Conservation (phyloP, 2,888 invertebrate species). For the Eulithis testata region DNA sequence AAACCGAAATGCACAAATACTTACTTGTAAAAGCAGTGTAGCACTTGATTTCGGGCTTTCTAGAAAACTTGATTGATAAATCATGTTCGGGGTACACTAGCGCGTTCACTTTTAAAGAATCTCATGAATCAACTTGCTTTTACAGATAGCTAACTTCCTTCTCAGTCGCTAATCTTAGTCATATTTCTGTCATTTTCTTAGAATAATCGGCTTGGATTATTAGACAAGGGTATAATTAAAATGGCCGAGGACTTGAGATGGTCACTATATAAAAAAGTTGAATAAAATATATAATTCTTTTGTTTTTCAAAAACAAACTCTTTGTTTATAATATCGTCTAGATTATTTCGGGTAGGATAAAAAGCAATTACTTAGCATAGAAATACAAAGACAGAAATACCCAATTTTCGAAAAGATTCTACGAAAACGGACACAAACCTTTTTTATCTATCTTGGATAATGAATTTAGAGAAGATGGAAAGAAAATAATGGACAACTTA, state of each 20-base stretch:
- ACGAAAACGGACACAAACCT: neutral
- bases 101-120: slow-evolving; percentile 22
- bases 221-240: slow-evolving; percentile 8
- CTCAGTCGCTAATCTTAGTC: slow-evolving; percentile 21
- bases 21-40: no score
- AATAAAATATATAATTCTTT: neutral
- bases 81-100: no score
- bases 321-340: neutral
- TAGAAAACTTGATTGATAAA: no score
- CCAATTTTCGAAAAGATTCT: neutral
- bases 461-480: neutral
- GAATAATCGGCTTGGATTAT: slow-evolving; percentile 7
- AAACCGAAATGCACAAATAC: no score
- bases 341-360: neutral
- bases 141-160: slow-evolving; percentile 27
- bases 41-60: no score
- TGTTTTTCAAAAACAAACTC: neutral
- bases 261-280: neutral
- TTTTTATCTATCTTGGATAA: neutral
- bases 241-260: slow-evolving; percentile 7
- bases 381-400: neutral
- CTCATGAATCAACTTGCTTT: slow-evolving; percentile 32
- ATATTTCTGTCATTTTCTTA: slow-evolving; percentile 18
- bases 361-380: neutral
- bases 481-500: neutral